Percentiles rank a stretch among this genome's conserved stretches.
Conservation (phyloP, 2,797 vertebrate species). For the Clarias platycephalus region DNA sequence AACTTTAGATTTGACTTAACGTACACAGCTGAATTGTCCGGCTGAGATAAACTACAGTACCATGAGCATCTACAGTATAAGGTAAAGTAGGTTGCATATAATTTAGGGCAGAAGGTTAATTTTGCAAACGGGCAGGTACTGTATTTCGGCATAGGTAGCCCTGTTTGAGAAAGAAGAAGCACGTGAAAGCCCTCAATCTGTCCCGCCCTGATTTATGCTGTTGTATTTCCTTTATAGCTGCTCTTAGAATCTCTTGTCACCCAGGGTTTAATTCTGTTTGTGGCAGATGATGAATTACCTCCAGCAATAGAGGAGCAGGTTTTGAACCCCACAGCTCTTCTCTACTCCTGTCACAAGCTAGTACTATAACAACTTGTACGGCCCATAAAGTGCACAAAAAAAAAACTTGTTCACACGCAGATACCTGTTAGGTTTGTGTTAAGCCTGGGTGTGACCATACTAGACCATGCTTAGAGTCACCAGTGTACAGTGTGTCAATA, state of each 20-base stretch:
- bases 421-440: not conserved
- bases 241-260: slow-evolving; percentile 60
- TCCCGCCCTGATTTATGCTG: slow-evolving; percentile 72
- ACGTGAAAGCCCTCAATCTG: slow-evolving; percentile 71
- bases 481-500: not conserved
- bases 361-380: not conserved
- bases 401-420: not conserved
- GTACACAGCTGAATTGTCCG: not conserved
- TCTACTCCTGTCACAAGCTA: slow-evolving; percentile 9
- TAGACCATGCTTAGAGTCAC: not conserved
- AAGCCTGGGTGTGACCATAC: not conserved
- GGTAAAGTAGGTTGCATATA: slow-evolving; percentile 66
- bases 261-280: slow-evolving; percentile 59
- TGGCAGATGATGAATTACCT: slow-evolving; percentile 69
- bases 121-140: slow-evolving; percentile 63
- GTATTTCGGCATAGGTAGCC: slow-evolving; percentile 64
- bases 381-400: not conserved
- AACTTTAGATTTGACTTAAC: not conserved
- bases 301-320: slow-evolving; percentile 59
- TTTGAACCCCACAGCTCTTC: slow-evolving; percentile 55
- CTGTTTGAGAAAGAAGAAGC: slow-evolving; percentile 54
- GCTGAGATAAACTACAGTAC: not conserved
- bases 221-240: slow-evolving; percentile 61
- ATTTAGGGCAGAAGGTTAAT: slow-evolving; percentile 63
- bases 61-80: not conserved